Base-by-base conservation (phyloP, 2,113 vertebrate species). In the Istiophorus platypterus region DNA sequence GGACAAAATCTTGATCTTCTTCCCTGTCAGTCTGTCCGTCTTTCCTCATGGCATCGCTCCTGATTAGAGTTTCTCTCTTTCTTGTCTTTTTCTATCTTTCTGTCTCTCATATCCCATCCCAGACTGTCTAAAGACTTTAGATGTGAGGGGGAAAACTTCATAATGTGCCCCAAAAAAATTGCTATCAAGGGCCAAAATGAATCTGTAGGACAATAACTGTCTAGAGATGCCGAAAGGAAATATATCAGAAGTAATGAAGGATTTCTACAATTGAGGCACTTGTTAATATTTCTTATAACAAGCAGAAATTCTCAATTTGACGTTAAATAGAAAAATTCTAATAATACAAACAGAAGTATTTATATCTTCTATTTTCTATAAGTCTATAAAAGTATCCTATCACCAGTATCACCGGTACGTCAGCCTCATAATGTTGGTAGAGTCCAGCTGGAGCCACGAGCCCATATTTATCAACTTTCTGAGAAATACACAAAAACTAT, bases 1-100 rank as follows among this genome's bases (percentile, higher is more conserved):
- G 90, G 95, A 95, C 94, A 95, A 80, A 91, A 88, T 94, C 81
- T 92, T 90, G 92, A 93, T 88, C 85, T 89, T 37, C 76, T 68
- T 81, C 64, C 81, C 52, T 2, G 34, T 80, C 68, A 59, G 81
- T 87, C 71, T 26, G 81, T 87, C 71, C n/a, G 72, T 88, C 79
- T 74, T 52, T 82, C 68, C 61, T 86, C 81, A 91, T 66, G 61
- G 65, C 84, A 90, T 85, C 14, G 5, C 68, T 79, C 49, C 59
- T 26, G 52, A 80, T 91, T 78, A 37, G 22, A 75, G 66, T 66
- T 87, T 49, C 22, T 76, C 70, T 56, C 39, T 68, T 27, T 65
- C 51, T 75, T 59, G 10, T 79, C 49, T 80, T 76, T 70, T 51
- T 84, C 69, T 54, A 12, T 41, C 49, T 86, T 68, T 77, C 34